Evolutionary conservation across 2,113 vertebrate species (phyloP).

Genomic region (Hippocampus mohnikei): DNA sequence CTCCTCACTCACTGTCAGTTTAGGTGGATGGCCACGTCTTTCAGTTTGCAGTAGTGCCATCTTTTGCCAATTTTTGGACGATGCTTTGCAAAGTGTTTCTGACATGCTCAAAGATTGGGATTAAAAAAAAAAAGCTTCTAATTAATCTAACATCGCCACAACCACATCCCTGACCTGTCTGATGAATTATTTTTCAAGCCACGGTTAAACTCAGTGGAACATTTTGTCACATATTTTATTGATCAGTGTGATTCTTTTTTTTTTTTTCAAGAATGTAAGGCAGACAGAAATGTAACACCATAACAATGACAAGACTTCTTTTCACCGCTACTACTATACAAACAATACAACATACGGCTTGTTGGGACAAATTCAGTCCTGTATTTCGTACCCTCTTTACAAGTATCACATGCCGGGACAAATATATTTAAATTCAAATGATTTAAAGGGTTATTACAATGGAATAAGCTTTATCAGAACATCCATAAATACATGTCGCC

Average conservation of each 20-base stretch:
- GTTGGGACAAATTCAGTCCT: constrained; percentile 13
- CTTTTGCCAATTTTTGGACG: too few species aligned
- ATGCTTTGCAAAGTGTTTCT: too few species aligned
- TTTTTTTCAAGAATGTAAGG: constrained; percentile 23
- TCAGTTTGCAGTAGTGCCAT: too few species aligned
- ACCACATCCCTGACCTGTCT: too few species aligned
- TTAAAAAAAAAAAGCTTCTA: too few species aligned
- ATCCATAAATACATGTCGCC: constrained; percentile 4
- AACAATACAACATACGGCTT: constrained; percentile 11
- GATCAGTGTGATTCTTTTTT: constrained; percentile 17
- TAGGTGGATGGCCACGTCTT: too few species aligned
- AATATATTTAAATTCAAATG: not conserved
- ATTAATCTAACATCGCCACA: too few species aligned
- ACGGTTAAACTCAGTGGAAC: constrained; percentile 26
- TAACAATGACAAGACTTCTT: constrained; percentile 1
- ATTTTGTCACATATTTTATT: constrained; percentile 10
- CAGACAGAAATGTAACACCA: not conserved
- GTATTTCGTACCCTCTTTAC: constrained; percentile 14
- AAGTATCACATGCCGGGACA: constrained; percentile 24
- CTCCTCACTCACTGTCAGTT: too few species aligned
- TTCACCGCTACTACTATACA: not conserved
- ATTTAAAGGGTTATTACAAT: constrained; percentile 20
- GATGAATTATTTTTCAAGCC: not conserved
- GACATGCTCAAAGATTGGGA: too few species aligned
- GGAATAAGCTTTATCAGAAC: constrained; percentile 5